phyloP scores from a whole-genome alignment of 2,797 vertebrate genomes.

The Denticeps clupeoides region DNA sequence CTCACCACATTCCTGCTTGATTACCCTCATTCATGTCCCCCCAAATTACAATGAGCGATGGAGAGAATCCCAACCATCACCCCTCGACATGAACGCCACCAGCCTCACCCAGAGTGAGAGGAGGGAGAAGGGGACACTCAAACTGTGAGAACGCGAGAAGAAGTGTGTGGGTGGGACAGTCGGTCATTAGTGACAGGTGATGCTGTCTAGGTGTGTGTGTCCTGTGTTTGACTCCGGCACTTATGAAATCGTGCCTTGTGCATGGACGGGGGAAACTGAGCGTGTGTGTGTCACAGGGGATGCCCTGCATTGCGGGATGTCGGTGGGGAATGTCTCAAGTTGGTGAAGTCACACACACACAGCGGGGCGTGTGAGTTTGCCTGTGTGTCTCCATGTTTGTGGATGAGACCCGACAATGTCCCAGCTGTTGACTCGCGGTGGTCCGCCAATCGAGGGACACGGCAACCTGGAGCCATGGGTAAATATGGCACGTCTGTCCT shows the following conservation, averaged over 20 bases:
- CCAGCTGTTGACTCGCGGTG: slow-evolving; percentile 63
- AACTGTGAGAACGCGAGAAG: no score
- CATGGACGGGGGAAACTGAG: no score
- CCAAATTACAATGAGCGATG: slow-evolving; percentile 41
- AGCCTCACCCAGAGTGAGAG: no score
- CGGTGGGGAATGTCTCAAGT: slow-evolving; percentile 1
- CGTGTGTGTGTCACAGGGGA: neutral
- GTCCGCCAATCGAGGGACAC: slow-evolving; percentile 64
- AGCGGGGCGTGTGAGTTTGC: neutral
- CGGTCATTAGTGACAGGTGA: no score
- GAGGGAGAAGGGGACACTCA: no score
- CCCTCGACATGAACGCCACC: no score
- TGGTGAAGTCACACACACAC: neutral
- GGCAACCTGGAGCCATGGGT: slow-evolving; percentile 57
- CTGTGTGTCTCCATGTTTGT: neutral
- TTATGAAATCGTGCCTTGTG: no score
- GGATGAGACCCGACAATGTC: slow-evolving; percentile 39
- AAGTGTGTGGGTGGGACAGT: no score
- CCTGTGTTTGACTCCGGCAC: no score
- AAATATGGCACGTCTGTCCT: slow-evolving; percentile 52
- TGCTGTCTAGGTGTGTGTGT: no score
- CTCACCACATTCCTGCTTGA: slow-evolving; percentile 38
- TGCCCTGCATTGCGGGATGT: neutral
- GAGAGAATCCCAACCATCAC: slow-evolving; percentile 30
- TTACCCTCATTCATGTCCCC: slow-evolving; percentile 43